A percentile compares a stretch with the other conserved stretches of the same genome.
Evolutionary conservation across 2,888 invertebrate genomes (phyloP).

Genomic region (Drosophila mayaguana): DNA sequence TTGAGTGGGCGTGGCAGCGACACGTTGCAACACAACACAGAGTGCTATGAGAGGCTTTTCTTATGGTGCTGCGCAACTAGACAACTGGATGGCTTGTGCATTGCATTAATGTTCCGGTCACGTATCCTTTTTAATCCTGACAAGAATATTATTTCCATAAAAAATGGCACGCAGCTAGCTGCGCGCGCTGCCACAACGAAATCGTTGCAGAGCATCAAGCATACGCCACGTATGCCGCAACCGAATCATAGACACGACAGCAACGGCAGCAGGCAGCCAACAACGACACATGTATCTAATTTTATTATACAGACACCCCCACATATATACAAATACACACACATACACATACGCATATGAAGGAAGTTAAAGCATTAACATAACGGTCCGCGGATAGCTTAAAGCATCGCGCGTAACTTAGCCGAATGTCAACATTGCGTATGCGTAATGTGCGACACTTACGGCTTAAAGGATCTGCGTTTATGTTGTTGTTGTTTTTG

Average conservation of each 20-base stretch:
- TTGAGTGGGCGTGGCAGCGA: slow-evolving; percentile 36
- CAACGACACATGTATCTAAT: slow-evolving; percentile 71
- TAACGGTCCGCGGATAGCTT: slow-evolving; percentile 29
- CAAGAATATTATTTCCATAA: slow-evolving; percentile 85
- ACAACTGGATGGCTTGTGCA: slow-evolving; percentile 44
- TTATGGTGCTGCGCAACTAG: slow-evolving; percentile 39
- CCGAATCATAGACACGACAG: slow-evolving; percentile 64
- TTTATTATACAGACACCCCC: slow-evolving; percentile 29
- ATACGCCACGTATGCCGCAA: slow-evolving; percentile 70
- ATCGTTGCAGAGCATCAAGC: slow-evolving; percentile 59
- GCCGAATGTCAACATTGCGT: slow-evolving; percentile 34
- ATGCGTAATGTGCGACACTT: too few species aligned
- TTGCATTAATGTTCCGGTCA: slow-evolving; percentile 84
- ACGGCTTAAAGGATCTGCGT: too few species aligned
- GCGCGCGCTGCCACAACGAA: slow-evolving; percentile 29
- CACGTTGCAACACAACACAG: slow-evolving; percentile 43
- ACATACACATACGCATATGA: background rate
- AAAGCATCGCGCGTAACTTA: slow-evolving; percentile 32
- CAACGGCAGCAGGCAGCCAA: slow-evolving; percentile 24
- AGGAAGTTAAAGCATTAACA: slow-evolving; percentile 37
- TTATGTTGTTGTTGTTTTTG: too few species aligned
- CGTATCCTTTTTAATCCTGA: slow-evolving; percentile 85
- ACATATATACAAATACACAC: background rate
- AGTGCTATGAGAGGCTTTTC: slow-evolving; percentile 30
- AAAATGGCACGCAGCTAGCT: slow-evolving; percentile 58